phyloP scores from a whole-genome alignment of 2,113 vertebrate genomes.

The Neogobius melanostomus region DNA sequence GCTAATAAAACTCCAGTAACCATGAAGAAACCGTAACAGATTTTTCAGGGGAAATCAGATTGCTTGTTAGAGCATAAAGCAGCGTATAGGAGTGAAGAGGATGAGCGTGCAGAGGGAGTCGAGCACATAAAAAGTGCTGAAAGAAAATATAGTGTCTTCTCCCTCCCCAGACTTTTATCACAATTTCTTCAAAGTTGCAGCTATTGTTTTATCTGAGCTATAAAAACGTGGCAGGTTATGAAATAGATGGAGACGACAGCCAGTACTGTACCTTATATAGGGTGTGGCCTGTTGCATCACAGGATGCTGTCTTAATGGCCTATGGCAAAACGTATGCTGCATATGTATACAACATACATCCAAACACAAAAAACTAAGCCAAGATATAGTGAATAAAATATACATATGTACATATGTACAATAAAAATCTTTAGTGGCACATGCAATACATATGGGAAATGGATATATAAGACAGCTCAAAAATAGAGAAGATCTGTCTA shows the following conservation, averaged over 20 bases:
- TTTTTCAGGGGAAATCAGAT: constrained; percentile 71
- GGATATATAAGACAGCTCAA: too few relatives aligned
- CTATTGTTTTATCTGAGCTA: constrained; percentile 3
- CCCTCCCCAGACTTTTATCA: constrained; percentile 23
- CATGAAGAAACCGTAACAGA: constrained; percentile 54
- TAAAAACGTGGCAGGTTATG: not conserved
- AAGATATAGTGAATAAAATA: too few relatives aligned
- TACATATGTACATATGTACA: too few relatives aligned
- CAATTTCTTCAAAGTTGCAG: constrained; percentile 22
- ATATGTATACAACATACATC: too few relatives aligned
- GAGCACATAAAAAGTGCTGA: constrained; percentile 57
- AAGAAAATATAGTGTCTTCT: constrained; percentile 51
- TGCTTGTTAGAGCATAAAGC: constrained; percentile 65
- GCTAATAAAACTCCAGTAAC: constrained; percentile 47
- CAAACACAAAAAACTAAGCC: too few relatives aligned
- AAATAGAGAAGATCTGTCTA: too few relatives aligned
- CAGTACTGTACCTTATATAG: not conserved
- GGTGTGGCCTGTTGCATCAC: too few relatives aligned
- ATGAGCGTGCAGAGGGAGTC: constrained; percentile 56
- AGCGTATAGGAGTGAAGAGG: constrained; percentile 50
- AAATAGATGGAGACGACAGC: not conserved
- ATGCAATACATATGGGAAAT: too few relatives aligned
- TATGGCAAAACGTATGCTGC: too few relatives aligned
- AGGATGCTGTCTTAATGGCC: too few relatives aligned
- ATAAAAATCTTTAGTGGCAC: too few relatives aligned